Evolutionary conservation across 2,797 vertebrate species (phyloP), one percentile per base, ranked within the genome.

Genomic region (Macropodus opercularis): DNA sequence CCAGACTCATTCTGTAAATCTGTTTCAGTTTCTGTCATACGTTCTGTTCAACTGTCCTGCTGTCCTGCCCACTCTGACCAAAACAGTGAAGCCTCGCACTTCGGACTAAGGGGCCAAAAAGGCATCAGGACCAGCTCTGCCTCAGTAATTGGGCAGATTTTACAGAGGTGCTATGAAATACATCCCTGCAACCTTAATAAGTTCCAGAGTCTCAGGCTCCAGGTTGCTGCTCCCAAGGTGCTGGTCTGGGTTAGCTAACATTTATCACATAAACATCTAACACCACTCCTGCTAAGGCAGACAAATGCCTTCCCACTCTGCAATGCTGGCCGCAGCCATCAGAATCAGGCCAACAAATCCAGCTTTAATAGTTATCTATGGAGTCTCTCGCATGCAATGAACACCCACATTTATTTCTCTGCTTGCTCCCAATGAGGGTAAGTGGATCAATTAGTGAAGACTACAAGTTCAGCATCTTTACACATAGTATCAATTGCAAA

Each of bases 391-490:
- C 88, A 91, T 73, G 80, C 89, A 91, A 91, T 95, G 94, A 96
- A 95, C 94, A 95, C 93, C 92, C 93, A 91, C 91, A 92, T 95
- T 94, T 91, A 84, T 95, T 95, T 94, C 85, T 86, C 90, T 80
- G 91, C 92, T 93, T 94, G 94, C 91, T 93, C 90, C 81, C 85
- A 88, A 91, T 91, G 94, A 93, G 91, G 91, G 92, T 94, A 94
- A 95, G 92, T 94, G 93, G 94, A 98, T 96, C 95, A 96, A 95
- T 98, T 96, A 96, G 92, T 83, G 87, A 92, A 91, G 94, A 95
- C 90, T 96, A 95, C 94, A 93, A 94, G 94, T 97, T 98, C 96
- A 98, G 95, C 95, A 96, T 96, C 94, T 97, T 98, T 95, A 93
- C 87, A 87, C 92, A 93, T 92, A 92, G 91, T 93, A 93, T 93